These are phyloP conservation scores for Pegoplata infirma DNA, from an alignment of 2,888 invertebrate species.

Conservation along the genomic window DNA sequence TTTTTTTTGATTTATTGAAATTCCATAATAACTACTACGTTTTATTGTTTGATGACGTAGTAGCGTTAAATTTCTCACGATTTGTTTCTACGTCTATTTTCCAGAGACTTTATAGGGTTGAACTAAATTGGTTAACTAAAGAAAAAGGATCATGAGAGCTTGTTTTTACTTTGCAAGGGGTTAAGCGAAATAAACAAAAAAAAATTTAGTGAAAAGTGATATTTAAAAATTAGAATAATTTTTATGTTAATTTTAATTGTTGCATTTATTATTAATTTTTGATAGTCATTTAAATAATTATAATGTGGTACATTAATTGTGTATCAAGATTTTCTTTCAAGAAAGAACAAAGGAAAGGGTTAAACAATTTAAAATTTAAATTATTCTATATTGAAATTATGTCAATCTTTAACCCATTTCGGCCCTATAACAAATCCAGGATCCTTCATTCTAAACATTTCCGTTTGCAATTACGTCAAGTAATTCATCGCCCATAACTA, in stretches of 20 bases:
- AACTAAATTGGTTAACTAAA: background rate
- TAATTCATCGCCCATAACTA: too few relatives aligned
- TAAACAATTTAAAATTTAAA: background rate
- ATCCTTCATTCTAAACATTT: too few relatives aligned
- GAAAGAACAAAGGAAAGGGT: background rate
- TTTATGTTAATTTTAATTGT: conserved; percentile 24
- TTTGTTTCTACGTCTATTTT: background rate
- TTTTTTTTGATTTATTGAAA: conserved; percentile 25
- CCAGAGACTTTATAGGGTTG: background rate
- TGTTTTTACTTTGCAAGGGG: background rate
- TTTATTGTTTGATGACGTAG: conserved; percentile 36
- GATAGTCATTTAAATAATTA: conserved; percentile 10
- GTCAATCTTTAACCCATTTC: too few relatives aligned
- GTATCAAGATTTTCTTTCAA: background rate
- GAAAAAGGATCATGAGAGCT: background rate
- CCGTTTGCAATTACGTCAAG: too few relatives aligned
- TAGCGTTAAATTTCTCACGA: conserved; percentile 39
- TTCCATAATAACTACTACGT: conserved; percentile 17
- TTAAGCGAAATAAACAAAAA: background rate
- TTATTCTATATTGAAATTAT: too few relatives aligned
- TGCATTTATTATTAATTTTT: background rate
- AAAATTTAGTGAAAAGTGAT: conserved; percentile 4
- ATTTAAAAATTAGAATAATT: background rate
- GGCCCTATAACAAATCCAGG: too few relatives aligned
- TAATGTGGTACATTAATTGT: background rate